Conservation (phyloP, 2,797 vertebrate species). For the Champsocephalus gunnari region DNA sequence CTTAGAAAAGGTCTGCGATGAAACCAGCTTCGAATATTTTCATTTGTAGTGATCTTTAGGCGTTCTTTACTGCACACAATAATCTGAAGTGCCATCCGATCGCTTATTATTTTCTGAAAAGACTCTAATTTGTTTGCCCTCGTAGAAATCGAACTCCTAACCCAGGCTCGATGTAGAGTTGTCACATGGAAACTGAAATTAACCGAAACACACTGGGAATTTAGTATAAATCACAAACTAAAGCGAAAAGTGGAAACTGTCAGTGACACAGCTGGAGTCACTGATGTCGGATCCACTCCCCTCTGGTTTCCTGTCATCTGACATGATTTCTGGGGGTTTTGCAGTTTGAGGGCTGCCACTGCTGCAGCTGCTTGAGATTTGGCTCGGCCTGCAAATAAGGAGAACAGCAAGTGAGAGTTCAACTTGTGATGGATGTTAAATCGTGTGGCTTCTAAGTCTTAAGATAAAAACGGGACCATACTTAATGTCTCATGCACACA, state of each 20-base stretch:
- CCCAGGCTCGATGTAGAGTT: background rate
- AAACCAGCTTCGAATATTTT: background rate
- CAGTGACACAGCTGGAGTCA: conserved; percentile 19
- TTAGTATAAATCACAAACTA: conserved; percentile 17
- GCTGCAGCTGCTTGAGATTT: conserved; percentile 22
- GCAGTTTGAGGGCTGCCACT: conserved; percentile 12
- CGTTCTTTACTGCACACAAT: background rate
- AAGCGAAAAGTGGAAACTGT: conserved; percentile 14
- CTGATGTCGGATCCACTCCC: conserved; percentile 5
- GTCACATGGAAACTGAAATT: background rate
- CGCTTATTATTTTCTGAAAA: background rate
- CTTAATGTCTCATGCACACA: background rate
- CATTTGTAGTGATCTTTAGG: background rate
- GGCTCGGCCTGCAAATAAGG: conserved; percentile 3
- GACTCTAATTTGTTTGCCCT: background rate
- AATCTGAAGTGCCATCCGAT: conserved; percentile 5
- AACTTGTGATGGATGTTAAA: background rate
- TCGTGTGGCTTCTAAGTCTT: background rate
- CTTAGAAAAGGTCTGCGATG: background rate
- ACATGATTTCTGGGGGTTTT: conserved; percentile 8
- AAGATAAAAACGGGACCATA: conserved; percentile 1
- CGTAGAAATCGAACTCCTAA: background rate
- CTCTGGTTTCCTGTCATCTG: conserved; percentile 20
- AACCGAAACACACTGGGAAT: background rate
- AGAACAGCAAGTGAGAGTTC: conserved; percentile 1